phyloP scores from a whole-genome alignment of 2,113 vertebrate genomes.

The Solea senegalensis region DNA sequence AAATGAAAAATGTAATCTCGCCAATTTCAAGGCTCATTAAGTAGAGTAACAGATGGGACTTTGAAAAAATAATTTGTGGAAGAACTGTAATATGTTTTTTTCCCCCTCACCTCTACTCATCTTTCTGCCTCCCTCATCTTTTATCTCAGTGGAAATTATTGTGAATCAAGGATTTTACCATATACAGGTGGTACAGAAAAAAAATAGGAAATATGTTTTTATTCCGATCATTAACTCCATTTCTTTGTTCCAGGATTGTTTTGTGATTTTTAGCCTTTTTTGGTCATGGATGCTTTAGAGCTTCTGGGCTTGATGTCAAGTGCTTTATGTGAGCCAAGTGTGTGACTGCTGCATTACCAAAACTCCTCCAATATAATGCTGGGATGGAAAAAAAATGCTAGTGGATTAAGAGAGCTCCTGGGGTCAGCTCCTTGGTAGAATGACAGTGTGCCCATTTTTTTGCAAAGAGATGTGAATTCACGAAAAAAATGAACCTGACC shows the following conservation, averaged over 20 bases:
- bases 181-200: not conserved
- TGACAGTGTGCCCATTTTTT: slow-evolving; percentile 56
- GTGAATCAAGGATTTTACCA: slow-evolving; percentile 29
- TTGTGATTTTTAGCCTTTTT: slow-evolving; percentile 17
- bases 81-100: slow-evolving; percentile 34
- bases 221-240: slow-evolving; percentile 23
- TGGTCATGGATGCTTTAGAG: slow-evolving; percentile 23
- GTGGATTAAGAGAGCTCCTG: slow-evolving; percentile 12
- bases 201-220: not conserved
- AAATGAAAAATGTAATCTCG: slow-evolving; percentile 57
- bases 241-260: slow-evolving; percentile 12
- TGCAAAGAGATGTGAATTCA: slow-evolving; percentile 18
- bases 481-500: not conserved
- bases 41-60: slow-evolving; percentile 56
- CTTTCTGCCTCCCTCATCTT: not conserved
- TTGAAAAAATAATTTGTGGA: slow-evolving; percentile 56
- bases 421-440: slow-evolving; percentile 17
- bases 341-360: slow-evolving; percentile 24
- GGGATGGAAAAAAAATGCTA: slow-evolving; percentile 4
- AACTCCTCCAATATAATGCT: slow-evolving; percentile 1
- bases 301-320: slow-evolving; percentile 20
- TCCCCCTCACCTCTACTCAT: not conserved
- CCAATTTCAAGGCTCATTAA: slow-evolving; percentile 77
- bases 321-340: not conserved
- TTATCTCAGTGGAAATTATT: slow-evolving; percentile 26